phyloP scores from a whole-genome alignment of 2,888 invertebrate species.

The Caprella mutica region DNA sequence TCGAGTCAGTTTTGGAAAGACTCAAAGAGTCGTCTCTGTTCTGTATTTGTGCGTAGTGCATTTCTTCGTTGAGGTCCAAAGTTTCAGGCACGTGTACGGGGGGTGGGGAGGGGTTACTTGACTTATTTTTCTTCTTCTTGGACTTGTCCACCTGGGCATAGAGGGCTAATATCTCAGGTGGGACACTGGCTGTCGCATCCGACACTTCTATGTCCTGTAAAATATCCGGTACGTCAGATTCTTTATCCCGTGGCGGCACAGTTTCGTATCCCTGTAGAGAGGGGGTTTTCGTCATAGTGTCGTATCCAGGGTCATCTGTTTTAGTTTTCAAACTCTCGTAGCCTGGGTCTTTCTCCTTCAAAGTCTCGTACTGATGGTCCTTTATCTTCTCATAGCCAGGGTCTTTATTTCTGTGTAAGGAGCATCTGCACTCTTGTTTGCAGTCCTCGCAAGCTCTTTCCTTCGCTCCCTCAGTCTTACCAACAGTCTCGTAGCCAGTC shows the following conservation, averaged over 20 bases:
- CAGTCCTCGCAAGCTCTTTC: constrained; percentile 1
- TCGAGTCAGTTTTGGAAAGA: constrained; percentile 3
- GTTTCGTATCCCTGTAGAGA: constrained; percentile 27
- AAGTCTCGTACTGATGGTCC: constrained; percentile 18
- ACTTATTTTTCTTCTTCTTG: constrained; percentile 34
- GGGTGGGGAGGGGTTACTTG: neutral
- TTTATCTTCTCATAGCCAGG: constrained; percentile 26
- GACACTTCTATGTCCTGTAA: constrained; percentile 14
- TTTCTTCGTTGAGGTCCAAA: neutral
- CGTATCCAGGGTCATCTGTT: constrained; percentile 19
- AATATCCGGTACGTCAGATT: constrained; percentile 27
- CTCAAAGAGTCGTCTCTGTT: neutral
- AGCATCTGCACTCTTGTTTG: neutral
- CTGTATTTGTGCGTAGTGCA: neutral
- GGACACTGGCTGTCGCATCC: constrained; percentile 20
- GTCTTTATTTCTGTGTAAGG: constrained; percentile 10
- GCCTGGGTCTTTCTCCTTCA: constrained; percentile 31
- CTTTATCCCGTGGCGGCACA: constrained; percentile 18
- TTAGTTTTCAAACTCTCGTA: constrained; percentile 33
- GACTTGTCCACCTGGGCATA: constrained; percentile 37
- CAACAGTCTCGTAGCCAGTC: constrained; percentile 25
- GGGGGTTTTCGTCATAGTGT: constrained; percentile 12
- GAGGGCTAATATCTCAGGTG: constrained; percentile 36
- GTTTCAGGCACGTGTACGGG: no score
- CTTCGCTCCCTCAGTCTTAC: neutral